Percentiles rank a stretch among this genome's conserved stretches.
Evolutionary conservation across 30 jellyfish, hydroid and myxozoan species (phyloP).

Genomic region (Chrysaora quinquecirrha): DNA sequence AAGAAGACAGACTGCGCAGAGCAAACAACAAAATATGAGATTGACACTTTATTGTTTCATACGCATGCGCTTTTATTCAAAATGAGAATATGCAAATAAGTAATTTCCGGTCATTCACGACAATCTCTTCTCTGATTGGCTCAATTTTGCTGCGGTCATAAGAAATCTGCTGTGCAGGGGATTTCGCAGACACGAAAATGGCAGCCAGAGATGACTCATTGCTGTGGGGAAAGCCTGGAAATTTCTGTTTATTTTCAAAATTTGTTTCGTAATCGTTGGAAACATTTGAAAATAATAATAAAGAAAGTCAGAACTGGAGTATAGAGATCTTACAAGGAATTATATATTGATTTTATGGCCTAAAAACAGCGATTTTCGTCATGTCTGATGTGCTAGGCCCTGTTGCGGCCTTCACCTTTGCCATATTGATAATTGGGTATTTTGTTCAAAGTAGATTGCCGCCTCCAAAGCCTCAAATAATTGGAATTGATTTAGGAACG

Average conservation of each 20-base stretch:
- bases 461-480: conserved; percentile 82
- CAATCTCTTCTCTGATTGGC: not conserved
- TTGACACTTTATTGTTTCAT: conserved; percentile 32
- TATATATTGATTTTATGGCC: too few relatives aligned
- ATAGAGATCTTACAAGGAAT: too few relatives aligned
- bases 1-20: conserved; percentile 42
- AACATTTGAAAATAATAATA: too few relatives aligned
- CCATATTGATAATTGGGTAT: conserved; percentile 73
- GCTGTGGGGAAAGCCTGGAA: not conserved
- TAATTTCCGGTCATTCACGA: not conserved
- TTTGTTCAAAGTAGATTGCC: conserved; percentile 90
- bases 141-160: not conserved
- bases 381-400: conserved; percentile 82
- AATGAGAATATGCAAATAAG: not conserved
- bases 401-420: conserved; percentile 69
- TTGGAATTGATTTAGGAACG: conserved; percentile 94
- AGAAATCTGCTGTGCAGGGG: not conserved
- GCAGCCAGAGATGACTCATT: conserved; percentile 13
- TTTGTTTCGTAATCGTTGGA: too few relatives aligned
- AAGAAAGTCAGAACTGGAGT: too few relatives aligned
- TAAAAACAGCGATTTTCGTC: not conserved
- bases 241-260: too few relatives aligned
- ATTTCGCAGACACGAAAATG: conserved; percentile 18
- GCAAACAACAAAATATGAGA: conserved; percentile 55
- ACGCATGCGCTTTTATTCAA: conserved; percentile 68